Evolutionary conservation across 23 tunicate genomes (phyloP), one percentile per base, ranked within the genome.

Genomic region (Phallusia fumigata): DNA sequence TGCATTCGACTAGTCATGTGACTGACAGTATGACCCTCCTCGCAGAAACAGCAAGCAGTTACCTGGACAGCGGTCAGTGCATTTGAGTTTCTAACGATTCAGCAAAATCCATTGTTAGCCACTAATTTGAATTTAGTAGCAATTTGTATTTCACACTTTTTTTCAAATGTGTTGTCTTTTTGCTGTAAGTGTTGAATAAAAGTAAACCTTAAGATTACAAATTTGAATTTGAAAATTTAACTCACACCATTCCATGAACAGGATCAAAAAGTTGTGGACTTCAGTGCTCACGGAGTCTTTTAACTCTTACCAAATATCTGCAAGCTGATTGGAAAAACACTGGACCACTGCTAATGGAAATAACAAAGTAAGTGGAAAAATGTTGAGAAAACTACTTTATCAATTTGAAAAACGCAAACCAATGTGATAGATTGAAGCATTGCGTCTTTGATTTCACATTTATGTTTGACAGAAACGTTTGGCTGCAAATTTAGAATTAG

Each of bases 241-340:
- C 40, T 26, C 22, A 1, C 64, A 19, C 53, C 5, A 30, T 40
- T 40, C 10, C 10, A 40, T 40, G 8, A 40, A 40, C 78, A 88
- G 92, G 87, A 0, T 3, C 22, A 32, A 88, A 88, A 49, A 32
- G 36, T 5, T 76, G 76, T 64, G 80, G 82, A 34, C 82, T 35
- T 13, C 51, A 64, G 31, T 86, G 97, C 69, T 78, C 90, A 22
- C 79, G 88, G 18, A 65, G 79, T 44, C 51, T 93, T 21, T 77
- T 93, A 16, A 83, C 92, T 13, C 72, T 93, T 69, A 86, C 81
- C n/a, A 93, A 85, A 58, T 76, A 73, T 80, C 52, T 93, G 77
- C 97, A 93, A 74, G 65, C 87, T 13, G 97, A 88, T 36, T 93
- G 97, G 97, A 93, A 93, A 80, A 88, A 76, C 33, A 76, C 81